Conservation (phyloP, 2,113 vertebrate genomes). For the Siniperca chuatsi region DNA sequence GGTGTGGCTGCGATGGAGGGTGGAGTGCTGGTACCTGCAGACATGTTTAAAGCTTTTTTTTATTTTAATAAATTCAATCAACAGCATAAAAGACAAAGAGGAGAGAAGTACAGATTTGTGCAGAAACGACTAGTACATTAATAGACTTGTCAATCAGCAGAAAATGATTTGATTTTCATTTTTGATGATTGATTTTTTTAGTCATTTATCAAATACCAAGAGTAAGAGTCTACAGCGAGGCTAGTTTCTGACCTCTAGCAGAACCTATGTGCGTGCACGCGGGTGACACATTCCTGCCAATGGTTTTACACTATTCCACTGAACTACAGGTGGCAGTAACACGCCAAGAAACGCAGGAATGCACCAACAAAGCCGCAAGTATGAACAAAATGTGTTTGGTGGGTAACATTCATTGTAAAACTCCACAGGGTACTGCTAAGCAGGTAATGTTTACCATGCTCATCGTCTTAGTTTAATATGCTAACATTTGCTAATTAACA, state of each 20-base stretch:
- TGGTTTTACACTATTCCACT: neutral
- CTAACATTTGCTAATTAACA: neutral
- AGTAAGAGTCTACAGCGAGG: neutral
- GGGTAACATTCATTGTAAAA: neutral
- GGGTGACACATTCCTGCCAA: neutral
- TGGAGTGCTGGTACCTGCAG: constrained; percentile 90
- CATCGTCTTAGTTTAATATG: neutral
- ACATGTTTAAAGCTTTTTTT: neutral
- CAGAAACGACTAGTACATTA: neutral
- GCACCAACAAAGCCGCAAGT: neutral
- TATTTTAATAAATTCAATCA: neutral
- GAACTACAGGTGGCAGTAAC: constrained; percentile 7
- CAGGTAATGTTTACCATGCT: neutral
- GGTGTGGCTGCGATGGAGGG: constrained; percentile 91
- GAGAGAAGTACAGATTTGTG: neutral
- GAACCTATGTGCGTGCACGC: neutral
- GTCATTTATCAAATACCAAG: neutral
- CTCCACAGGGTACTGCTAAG: neutral
- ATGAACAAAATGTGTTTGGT: neutral
- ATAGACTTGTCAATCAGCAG: neutral
- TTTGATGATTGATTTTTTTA: neutral
- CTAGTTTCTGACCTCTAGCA: neutral
- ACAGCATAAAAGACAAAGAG: neutral
- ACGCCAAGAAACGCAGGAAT: neutral
- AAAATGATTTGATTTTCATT: neutral